Base-by-base conservation (phyloP, 2,888 invertebrate genomes). In the Hemistola chrysoprasaria region DNA sequence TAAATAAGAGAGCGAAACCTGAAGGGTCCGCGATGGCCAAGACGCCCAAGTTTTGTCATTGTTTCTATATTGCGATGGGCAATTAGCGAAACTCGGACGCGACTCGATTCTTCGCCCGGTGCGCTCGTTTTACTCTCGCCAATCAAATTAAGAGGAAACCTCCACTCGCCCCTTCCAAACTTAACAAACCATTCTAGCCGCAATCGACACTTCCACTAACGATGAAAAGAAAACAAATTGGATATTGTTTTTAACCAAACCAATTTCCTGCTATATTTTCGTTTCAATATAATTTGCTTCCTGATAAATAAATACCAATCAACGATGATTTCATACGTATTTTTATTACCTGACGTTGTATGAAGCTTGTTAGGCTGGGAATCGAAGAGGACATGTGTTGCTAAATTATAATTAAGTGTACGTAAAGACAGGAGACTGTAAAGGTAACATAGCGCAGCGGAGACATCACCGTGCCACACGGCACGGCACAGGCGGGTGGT, bases 21-120 rank as follows among this genome's bases (percentile, higher is more conserved):
- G 65, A 73, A 74, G 75, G 66, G 65, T 66, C 65, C 68, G 58
- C 40, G 32, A 34, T 62, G 69, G 64, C 65, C 71, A 74, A 72
- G 71, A 70, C 74, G 74, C 59, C 62, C 69, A 85, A 87, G 77
- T 85, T 87, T 83, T 84, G 82, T 83, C 81, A 86, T 87, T 87
- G 87, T 87, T 86, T 81, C 79, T 76, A 76, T 84, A 86, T 86
- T 84, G 84, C 79, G 74, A 80, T 71, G 64, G 79, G 87, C 87
- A 87, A 87, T 87, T 87, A 87, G 84, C 72, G 73, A 77, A 66
- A 71, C 74, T 76, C 70, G 77, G 78, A 74, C 73, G 67, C 66
- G 69, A 62, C 57, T 69, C 68, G 48, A 63, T 59, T 74, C 70
- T 68, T 63, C 67, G 59, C 58, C 55, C 63, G 58, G 59, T 59